Base-by-base conservation (phyloP, 2,888 invertebrate genomes). In the Adelphocoris suturalis region DNA sequence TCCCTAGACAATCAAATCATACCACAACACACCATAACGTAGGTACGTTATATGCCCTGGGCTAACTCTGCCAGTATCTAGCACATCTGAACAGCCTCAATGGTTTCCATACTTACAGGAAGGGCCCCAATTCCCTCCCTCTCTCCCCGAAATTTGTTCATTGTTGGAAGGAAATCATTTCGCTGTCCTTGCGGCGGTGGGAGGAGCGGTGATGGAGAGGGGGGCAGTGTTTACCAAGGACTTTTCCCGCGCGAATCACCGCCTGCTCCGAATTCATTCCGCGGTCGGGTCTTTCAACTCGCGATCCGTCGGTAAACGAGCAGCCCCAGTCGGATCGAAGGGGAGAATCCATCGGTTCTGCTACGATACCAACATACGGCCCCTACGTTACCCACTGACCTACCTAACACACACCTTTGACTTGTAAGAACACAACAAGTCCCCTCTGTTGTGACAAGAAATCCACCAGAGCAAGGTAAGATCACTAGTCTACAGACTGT, bases 201-300 rank as follows among this genome's bases (percentile, higher is more conserved):
- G 23, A 19, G 23, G 23, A 52, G 11, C 9, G 19, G 11, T 5
- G 27, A 0, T 5, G 68, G 68, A 68, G 68, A n/a, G 57, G 57
- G 19, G 11, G 68, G 23, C 9, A 12, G 23, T 19, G 13, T 27
- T 68, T 68, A 23, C 9, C 68, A 68, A 68, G 68, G 68, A 68
- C 68, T 68, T 68, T 68, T 68, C 68, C 68, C 68, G 68, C 68
- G 68, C 68, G 68, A 68, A 68, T 68, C 68, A 68, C 68, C 68
- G 68, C 27, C 13, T 13, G 68, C 68, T 68, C 68, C 27, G 68
- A 68, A 68, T 68, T 68, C 68, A 68, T 27, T 68, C 68, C 68
- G 68, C 68, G 68, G 68, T 68, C 68, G 57, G 57, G 57, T 57
- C 16, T 57, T 57, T 16, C 57, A 37, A 37, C 57, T 57, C 57